Percentiles rank a stretch among this genome's conserved stretches.
Evolutionary conservation across 1,140 invertebrate species (phyloP).

Genomic region (Limonius californicus): DNA sequence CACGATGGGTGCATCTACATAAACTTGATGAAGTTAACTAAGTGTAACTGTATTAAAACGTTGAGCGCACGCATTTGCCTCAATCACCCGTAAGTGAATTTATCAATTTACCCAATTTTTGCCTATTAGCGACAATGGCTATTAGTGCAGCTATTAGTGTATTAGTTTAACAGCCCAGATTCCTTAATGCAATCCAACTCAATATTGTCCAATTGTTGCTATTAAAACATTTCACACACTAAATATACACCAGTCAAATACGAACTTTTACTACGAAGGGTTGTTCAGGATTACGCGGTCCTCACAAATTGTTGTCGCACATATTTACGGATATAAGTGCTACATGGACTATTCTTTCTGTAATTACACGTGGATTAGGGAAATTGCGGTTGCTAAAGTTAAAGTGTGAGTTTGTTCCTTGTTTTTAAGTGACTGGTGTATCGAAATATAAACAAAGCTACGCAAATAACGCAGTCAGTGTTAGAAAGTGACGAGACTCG

Average conservation of each 20-base stretch:
- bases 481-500: too few species aligned
- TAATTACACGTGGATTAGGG: too few species aligned
- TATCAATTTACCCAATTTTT: constrained; percentile 52
- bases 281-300: constrained; percentile 19
- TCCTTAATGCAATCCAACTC: constrained; percentile 48
- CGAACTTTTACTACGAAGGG: constrained; percentile 37
- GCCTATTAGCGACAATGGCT: constrained; percentile 49
- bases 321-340: too few species aligned
- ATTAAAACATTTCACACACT: constrained; percentile 46
- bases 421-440: too few species aligned
- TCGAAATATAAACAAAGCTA: too few species aligned
- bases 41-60: constrained; percentile 17
- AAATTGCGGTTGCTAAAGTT: too few species aligned
- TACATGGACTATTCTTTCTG: too few species aligned
- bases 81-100: constrained; percentile 48
- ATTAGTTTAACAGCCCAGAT: constrained; percentile 48
- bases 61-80: constrained; percentile 39
- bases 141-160: constrained; percentile 48
- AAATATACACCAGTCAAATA: constrained; percentile 43
- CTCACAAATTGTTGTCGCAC: too few species aligned
- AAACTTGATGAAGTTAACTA: not conserved
- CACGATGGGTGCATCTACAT: not conserved
- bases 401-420: too few species aligned
- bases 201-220: constrained; percentile 49
- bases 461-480: too few species aligned